phyloP scores from a whole-genome alignment of 2,797 vertebrate species.

The Sebastes umbrosus region DNA sequence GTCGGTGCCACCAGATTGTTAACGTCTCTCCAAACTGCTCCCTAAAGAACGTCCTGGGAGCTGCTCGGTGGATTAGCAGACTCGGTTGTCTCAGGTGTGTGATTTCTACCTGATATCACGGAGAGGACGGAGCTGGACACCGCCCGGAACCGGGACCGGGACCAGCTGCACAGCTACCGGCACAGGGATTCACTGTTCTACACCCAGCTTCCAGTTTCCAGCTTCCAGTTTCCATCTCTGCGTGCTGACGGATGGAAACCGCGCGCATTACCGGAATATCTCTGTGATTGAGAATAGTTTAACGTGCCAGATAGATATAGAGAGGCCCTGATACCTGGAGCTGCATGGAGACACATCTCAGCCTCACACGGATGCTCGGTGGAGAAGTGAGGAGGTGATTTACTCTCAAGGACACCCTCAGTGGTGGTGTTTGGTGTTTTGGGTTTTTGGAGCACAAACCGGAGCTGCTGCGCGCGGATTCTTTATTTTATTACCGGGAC shows the following conservation, averaged over 20 bases:
- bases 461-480: neutral
- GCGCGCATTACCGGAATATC: constrained; percentile 17
- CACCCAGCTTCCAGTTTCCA: neutral
- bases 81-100: neutral
- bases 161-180: neutral
- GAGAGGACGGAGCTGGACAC: constrained; percentile 37
- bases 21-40: neutral
- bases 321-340: neutral
- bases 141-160: constrained; percentile 40
- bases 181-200: neutral
- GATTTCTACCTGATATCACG: neutral
- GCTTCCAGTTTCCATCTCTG: neutral
- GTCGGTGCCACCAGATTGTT: neutral
- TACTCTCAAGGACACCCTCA: constrained; percentile 24
- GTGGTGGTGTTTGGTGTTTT: constrained; percentile 5
- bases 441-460: neutral
- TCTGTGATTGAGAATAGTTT: neutral
- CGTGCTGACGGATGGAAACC: neutral
- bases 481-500: neutral
- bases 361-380: neutral
- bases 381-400: constrained; percentile 7
- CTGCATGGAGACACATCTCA: neutral
- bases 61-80: constrained; percentile 17
- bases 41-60: neutral
- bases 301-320: neutral